These are phyloP conservation scores for Andrena marginata DNA, from an alignment of 2,888 invertebrate species.

Conservation along the genomic window DNA sequence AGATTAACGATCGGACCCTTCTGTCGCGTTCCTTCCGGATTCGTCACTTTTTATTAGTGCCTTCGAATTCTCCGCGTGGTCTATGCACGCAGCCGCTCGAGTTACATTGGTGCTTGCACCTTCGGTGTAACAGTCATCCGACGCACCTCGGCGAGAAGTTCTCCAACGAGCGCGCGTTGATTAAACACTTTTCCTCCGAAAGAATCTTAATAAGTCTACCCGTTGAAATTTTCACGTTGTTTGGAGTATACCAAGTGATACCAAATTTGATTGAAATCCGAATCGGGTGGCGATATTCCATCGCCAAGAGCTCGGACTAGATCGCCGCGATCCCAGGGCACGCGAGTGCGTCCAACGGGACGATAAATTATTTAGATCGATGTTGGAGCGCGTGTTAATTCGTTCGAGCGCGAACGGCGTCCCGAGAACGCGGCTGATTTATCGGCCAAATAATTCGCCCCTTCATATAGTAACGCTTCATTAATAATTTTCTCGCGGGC, in stretches of 20 bases:
- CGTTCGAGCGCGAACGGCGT: slow-evolving; percentile 15
- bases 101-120: background rate
- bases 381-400: slow-evolving; percentile 44
- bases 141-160: no score
- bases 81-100: background rate
- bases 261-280: background rate
- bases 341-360: slow-evolving; percentile 19
- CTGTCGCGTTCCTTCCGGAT: slow-evolving; percentile 13
- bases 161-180: no score
- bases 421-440: slow-evolving; percentile 57
- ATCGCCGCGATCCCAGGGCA: slow-evolving; percentile 14
- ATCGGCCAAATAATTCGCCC: slow-evolving; percentile 64
- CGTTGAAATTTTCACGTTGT: background rate
- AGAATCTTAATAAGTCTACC: no score
- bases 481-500: slow-evolving; percentile 65
- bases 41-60: slow-evolving; percentile 1
- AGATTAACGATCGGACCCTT: slow-evolving; percentile 26
- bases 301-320: slow-evolving; percentile 28
- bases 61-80: background rate
- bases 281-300: slow-evolving; percentile 25
- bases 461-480: slow-evolving; percentile 59
- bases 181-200: no score
- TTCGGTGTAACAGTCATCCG: no score
- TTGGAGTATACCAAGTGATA: no score
- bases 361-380: slow-evolving; percentile 38